These are phyloP conservation scores for Pardalotus punctatus DNA, from an alignment of 2,113 vertebrate species.

Conservation along the genomic window DNA sequence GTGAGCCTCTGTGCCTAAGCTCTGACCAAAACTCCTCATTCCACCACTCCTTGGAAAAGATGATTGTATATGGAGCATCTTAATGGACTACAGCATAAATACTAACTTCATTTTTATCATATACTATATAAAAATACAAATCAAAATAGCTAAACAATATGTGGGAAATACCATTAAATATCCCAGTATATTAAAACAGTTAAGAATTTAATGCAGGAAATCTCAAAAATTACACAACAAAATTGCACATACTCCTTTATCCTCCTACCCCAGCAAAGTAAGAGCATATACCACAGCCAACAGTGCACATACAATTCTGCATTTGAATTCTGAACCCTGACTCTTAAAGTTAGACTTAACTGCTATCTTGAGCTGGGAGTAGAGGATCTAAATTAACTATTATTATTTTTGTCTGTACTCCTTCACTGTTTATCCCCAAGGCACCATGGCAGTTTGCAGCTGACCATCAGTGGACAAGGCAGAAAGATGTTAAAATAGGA, in stretches of 20 bases:
- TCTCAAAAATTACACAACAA: not conserved
- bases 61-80: not conserved
- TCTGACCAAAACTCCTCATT: not conserved
- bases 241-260: not conserved
- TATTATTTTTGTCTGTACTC: not conserved
- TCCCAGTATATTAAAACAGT: not conserved
- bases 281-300: not conserved
- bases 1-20: not conserved
- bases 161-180: not conserved
- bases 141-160: not conserved
- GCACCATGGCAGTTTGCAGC: not conserved
- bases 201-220: not conserved
- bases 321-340: not conserved
- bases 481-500: not conserved
- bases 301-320: accelerated
- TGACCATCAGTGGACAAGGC: not conserved
- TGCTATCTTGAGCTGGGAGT: not conserved
- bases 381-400: not conserved
- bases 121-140: not conserved
- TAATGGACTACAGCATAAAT: not conserved
- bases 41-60: not conserved
- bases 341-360: not conserved
- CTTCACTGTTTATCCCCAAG: not conserved
- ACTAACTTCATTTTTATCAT: not conserved
- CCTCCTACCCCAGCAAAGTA: not conserved